A percentile compares a stretch with the other conserved stretches of the same genome.
Evolutionary conservation across 1,140 invertebrate species (phyloP).

Genomic region (Aphaenogaster ashmeadi): DNA sequence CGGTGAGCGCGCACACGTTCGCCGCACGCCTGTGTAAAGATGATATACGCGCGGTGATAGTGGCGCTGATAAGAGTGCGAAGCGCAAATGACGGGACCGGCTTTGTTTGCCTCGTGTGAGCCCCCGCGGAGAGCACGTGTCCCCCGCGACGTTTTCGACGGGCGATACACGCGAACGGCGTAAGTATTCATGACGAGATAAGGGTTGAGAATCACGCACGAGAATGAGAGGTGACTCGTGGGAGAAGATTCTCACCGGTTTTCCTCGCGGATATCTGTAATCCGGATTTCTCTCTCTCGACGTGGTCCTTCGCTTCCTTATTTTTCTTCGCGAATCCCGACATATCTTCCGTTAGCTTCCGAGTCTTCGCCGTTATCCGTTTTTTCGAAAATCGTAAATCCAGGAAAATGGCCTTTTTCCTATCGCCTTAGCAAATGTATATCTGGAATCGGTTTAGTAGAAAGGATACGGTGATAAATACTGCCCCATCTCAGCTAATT

Average conservation of each 20-base stretch:
- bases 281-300: neutral
- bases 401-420: neutral
- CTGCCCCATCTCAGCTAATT: neutral
- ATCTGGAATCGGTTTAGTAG: neutral
- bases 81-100: neutral
- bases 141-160: neutral
- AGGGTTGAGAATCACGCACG: neutral
- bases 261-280: neutral
- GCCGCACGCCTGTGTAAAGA: conserved; percentile 17
- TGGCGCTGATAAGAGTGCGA: conserved; percentile 18
- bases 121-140: neutral
- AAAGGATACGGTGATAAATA: neutral
- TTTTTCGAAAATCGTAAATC: conserved; percentile 2
- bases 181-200: conserved; percentile 66
- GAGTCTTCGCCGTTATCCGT: neutral
- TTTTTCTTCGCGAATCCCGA: neutral
- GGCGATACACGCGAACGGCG: conserved; percentile 30
- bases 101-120: conserved; percentile 33
- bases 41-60: conserved; percentile 33
- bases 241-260: neutral
- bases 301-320: neutral
- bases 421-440: neutral
- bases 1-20: neutral
- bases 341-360: neutral
- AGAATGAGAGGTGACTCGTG: neutral